Evolutionary conservation across 1,140 invertebrate genomes (phyloP), one percentile per base, ranked within the genome.

Genomic region (Caerostris extrusa): DNA sequence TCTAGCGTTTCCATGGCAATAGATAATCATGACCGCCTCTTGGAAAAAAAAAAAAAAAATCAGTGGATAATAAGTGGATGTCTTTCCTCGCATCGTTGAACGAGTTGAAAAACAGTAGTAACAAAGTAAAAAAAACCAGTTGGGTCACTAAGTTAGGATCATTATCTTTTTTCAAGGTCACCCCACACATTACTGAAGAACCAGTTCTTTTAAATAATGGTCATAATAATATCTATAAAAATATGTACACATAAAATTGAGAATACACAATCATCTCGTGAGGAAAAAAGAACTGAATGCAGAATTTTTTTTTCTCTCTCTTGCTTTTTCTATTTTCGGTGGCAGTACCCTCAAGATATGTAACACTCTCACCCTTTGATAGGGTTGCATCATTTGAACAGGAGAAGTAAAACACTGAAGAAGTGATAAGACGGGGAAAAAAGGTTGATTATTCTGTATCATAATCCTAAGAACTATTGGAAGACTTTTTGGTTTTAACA

Each of bases 111-210:
- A 34, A 57, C 7, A 7, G 34, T 17, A 1, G 57, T 19, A 34
- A 58, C 3, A 34, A 34, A 34, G 2, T 34, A 34, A 34, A 56
- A 53, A 83, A 83, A 57, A 83, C 82, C 82, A 83, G 55, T 83
- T 57, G 81, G 55, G 53, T 83, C 81, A 83, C 53, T 83, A 55
- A 57, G 55, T 57, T 58, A 83, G 55, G 82, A 58, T 83, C 82
- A 83, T 83, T 83, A 83, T 83, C 55, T 83, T 58, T 83, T 14
- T 58, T 34, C 14, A 83, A 83, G 17, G 82, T 83, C 82, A 77
- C 71, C 50, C 10, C 34, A 77, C 12, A 53, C 8, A 55, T 14
- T 83, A 57, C 55, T 56, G 81, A 83, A 58, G 55, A 83, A 83
- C 55, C 82, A 58, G 56, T 83, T 83, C 82, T 83, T 83, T 10